Base-by-base conservation (phyloP, 1,140 invertebrate species). In the Calliphora vicina region DNA sequence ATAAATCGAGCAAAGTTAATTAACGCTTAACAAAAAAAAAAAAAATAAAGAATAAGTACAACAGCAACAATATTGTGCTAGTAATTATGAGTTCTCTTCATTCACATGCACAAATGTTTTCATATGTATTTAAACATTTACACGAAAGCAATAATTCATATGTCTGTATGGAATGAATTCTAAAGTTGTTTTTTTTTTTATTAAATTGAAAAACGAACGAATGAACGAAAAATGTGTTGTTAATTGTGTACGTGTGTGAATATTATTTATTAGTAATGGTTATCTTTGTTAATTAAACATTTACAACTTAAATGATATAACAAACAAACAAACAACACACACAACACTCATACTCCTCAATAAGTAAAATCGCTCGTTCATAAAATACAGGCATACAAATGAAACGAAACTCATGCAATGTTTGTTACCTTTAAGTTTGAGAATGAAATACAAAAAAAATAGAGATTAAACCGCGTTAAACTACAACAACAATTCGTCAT, bases 81-180 rank as follows among this genome's bases (percentile, higher is more conserved):
- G 29, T 76, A 76, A 35, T 35, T 35, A 76, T 76, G 73, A 76
- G 73, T 42, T 76, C 73, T 76, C n/a, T 35, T 35, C 35, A 76
- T 76, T 76, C 73, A 76, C 73, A 57, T n/a, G 50, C 5, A 57
- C 50, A 57, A n/a, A n/a, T n/a, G n/a, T n/a, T n/a, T n/a, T n/a
- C n/a, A n/a, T n/a, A n/a, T n/a, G n/a, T n/a, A n/a, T n/a, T n/a
- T n/a, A n/a, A n/a, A n/a, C n/a, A n/a, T n/a, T n/a, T n/a, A n/a
- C n/a, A n/a, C n/a, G n/a, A n/a, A n/a, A n/a, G n/a, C 17, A 57
- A 17, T n/a, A 57, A 57, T 57, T n/a, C 50, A 57, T 57, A 57
- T 10, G 45, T 57, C 13, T 57, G 45, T 57, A 57, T 57, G 35
- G 6, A 35, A 57, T 5, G 50, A 17, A 73, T 27, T 73, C 35